A percentile compares a stretch with the other conserved stretches of the same genome.
These are phyloP conservation scores for Troides helena DNA, from an alignment of 2,888 invertebrate genomes.

Conservation along the genomic window DNA sequence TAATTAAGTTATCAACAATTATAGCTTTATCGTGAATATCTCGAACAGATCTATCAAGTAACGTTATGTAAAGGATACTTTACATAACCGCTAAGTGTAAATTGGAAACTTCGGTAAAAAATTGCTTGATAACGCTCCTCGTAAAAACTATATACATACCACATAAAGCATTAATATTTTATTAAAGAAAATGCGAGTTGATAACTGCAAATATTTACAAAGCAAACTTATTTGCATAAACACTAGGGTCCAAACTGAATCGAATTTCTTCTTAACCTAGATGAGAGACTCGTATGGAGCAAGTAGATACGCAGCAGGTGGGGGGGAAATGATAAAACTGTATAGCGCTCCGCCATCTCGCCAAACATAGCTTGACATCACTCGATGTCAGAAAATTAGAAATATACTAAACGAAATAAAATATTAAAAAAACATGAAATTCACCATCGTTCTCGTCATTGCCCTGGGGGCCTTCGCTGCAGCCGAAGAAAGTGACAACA, in stretches of 20 bases:
- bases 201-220: conserved; percentile 36
- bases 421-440: conserved; percentile 59
- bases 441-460: conserved; percentile 54
- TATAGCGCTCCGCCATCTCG: conserved; percentile 55
- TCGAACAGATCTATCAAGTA: neutral
- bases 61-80: neutral
- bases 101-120: conserved; percentile 16
- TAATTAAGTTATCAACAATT: too few relatives aligned
- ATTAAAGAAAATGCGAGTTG: conserved; percentile 30
- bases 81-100: conserved; percentile 8
- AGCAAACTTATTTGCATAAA: conserved; percentile 52
- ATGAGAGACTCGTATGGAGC: conserved; percentile 51
- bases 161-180: conserved; percentile 24
- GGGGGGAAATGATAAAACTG: conserved; percentile 75
- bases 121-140: conserved; percentile 13
- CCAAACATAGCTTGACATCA: conserved; percentile 73
- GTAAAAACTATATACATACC: conserved; percentile 12
- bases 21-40: neutral
- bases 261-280: conserved; percentile 63
- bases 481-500: conserved; percentile 74
- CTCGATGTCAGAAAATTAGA: conserved; percentile 66
- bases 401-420: conserved; percentile 43
- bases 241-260: conserved; percentile 59
- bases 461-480: conserved; percentile 65
- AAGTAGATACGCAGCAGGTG: conserved; percentile 51